Base-by-base conservation (phyloP, 2,113 vertebrate species). In the Serilophus lunatus region DNA sequence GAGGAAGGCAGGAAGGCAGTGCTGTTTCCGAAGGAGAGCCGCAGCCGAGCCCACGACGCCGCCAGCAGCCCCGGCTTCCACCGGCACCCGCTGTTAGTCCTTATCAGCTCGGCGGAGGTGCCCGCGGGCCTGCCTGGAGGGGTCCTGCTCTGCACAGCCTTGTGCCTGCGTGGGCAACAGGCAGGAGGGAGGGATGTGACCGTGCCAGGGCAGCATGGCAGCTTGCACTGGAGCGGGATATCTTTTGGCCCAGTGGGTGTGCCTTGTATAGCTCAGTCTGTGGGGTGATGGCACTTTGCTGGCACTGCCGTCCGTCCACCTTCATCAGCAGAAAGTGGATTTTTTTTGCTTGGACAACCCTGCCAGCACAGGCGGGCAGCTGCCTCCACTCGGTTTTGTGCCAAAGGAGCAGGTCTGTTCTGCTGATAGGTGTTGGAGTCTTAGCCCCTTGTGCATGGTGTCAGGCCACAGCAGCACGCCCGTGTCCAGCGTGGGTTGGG, bases 1-100 rank as follows among this genome's bases (percentile, higher is more conserved):
- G 93, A 96, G 95, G 86, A 86, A 95, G 59, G 86, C 93, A 90
- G 91, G 84, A 92, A 94, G 50, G 76, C 86, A 84, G 83, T 7
- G 25, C 66, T 0, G 80, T 95, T 96, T 97, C 91, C 57, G 47
- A 96, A 92, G 88, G 81, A 82, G 94, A 85, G 60, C 49, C 3
- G n/a, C 56, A 2, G 24, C 28, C 0, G 31, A 90, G 78, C 59
- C 24, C 13, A 1, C 65, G 74, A 78, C 11, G 60, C 87, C 11
- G 42, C 44, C 18, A n/a, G 93, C 76, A 50, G 82, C 66, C 78
- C 24, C 0, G 7, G 70, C 84, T 76, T 47, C 47, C 71, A 65
- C 8, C 10, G 2, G 22, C 86, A 70, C 53, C 61, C 42, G 0
- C 40, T 60, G 29, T 18, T 51, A 8, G 33, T 79, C 61, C 57